These are phyloP conservation scores for Solenopsis invicta DNA, from an alignment of 1,140 invertebrate genomes.

Conservation along the genomic window DNA sequence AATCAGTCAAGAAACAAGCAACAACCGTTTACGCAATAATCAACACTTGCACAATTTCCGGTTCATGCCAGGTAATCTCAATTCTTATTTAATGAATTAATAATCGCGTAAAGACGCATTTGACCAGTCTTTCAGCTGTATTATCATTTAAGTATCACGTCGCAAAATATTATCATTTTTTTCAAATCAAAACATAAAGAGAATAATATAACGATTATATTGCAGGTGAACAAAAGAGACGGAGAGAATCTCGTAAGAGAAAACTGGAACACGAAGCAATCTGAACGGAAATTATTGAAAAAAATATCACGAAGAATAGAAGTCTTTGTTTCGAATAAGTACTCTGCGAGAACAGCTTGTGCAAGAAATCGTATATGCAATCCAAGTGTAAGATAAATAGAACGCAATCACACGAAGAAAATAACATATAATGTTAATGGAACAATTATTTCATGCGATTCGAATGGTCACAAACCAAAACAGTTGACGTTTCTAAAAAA, in stretches of 20 bases:
- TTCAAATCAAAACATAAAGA: not conserved
- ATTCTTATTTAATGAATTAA: slow-evolving; percentile 17
- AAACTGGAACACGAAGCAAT: not conserved
- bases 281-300: not conserved
- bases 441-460: not conserved
- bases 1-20: not conserved
- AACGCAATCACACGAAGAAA: not conserved
- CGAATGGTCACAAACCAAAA: not conserved
- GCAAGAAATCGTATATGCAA: not conserved
- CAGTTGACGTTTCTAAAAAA: not conserved
- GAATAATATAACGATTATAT: not conserved
- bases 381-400: not conserved
- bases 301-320: not conserved
- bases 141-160: not conserved
- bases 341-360: not conserved
- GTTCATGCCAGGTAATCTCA: not conserved
- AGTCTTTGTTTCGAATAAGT: not conserved
- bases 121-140: not conserved
- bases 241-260: not conserved
- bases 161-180: not conserved
- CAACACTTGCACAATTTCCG: not conserved
- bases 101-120: not conserved
- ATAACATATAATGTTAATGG: not conserved
- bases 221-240: slow-evolving; percentile 2
- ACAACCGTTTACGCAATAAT: not conserved